Percentiles rank a stretch among this genome's conserved stretches.
These are phyloP conservation scores for Wasmannia auropunctata DNA, from an alignment of 1,140 invertebrate genomes.

Conservation along the genomic window DNA sequence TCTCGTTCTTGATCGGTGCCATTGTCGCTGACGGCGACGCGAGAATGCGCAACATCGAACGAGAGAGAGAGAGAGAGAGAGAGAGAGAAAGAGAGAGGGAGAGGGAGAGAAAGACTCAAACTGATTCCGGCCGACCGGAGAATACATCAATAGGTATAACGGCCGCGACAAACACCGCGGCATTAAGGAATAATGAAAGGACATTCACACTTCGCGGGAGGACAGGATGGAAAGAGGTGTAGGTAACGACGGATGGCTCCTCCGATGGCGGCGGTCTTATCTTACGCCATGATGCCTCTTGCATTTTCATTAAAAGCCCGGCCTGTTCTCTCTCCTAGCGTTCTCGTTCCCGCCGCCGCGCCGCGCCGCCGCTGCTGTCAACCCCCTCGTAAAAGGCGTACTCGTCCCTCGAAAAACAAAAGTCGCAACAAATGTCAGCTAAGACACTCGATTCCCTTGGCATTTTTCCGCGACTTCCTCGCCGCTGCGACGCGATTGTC, in stretches of 20 bases:
- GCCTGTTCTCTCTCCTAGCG: constrained; percentile 2
- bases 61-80: too few relatives aligned
- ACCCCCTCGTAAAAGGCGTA: constrained; percentile 59
- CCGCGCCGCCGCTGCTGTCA: constrained; percentile 1
- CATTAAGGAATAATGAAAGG: constrained; percentile 72
- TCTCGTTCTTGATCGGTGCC: constrained; percentile 27
- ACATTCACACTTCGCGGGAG: constrained; percentile 62
- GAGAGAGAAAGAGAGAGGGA: too few relatives aligned
- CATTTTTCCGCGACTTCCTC: constrained; percentile 37
- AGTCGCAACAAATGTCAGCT: constrained; percentile 64
- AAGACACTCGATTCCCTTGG: constrained; percentile 63
- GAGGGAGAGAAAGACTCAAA: constrained; percentile 22
- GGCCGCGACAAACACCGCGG: constrained; percentile 55
- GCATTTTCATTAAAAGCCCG: constrained; percentile 74
- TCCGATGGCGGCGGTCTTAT: constrained; percentile 63
- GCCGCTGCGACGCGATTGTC: constrained; percentile 11
- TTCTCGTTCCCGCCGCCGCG: background rate
- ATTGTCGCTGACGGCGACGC: constrained; percentile 1
- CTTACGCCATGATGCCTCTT: constrained; percentile 69
- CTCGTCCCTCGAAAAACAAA: constrained; percentile 62
- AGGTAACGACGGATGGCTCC: constrained; percentile 32
- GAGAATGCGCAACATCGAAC: background rate
- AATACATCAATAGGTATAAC: constrained; percentile 12
- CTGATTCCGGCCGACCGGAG: constrained; percentile 70
- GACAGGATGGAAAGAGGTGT: constrained; percentile 38